Percentiles rank a stretch among this genome's conserved stretches.
Conservation (phyloP, 2,888 invertebrate species). For the Nudaria mundana region DNA sequence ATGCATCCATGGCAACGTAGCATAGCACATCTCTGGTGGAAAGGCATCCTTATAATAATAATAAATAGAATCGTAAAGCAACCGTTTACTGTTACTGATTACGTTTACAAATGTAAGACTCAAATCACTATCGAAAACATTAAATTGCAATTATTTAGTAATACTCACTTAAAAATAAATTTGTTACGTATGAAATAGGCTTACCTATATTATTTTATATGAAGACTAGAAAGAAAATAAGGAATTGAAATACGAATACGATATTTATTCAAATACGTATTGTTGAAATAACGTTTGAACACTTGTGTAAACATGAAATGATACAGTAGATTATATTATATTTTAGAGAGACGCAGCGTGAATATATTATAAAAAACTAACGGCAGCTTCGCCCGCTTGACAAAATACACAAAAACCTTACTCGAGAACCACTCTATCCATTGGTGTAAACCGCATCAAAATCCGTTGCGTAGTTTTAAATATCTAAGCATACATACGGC, state of each 20-base stretch:
- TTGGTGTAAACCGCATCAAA: too few relatives aligned
- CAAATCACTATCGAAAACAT: neutral
- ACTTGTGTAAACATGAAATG: neutral
- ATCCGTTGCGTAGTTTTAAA: too few relatives aligned
- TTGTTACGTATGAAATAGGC: neutral
- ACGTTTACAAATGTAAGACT: neutral
- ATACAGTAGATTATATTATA: neutral
- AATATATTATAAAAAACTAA: too few relatives aligned
- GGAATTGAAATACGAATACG: neutral
- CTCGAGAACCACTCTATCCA: too few relatives aligned
- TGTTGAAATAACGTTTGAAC: neutral
- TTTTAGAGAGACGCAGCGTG: neutral
- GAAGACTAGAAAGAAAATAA: constrained; percentile 1
- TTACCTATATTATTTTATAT: neutral
- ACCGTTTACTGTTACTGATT: too few relatives aligned
- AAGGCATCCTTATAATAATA: too few relatives aligned
- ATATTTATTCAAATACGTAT: neutral
- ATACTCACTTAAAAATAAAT: neutral
- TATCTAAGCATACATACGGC: too few relatives aligned
- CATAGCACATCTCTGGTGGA: too few relatives aligned
- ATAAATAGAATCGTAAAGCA: too few relatives aligned
- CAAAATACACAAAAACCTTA: too few relatives aligned
- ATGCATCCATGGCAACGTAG: too few relatives aligned
- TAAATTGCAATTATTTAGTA: neutral
- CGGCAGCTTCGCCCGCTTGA: too few relatives aligned